A percentile compares a stretch with the other conserved stretches of the same genome.
These are phyloP conservation scores for Argyrosomus regius DNA, from an alignment of 2,797 vertebrate genomes.

Conservation along the genomic window DNA sequence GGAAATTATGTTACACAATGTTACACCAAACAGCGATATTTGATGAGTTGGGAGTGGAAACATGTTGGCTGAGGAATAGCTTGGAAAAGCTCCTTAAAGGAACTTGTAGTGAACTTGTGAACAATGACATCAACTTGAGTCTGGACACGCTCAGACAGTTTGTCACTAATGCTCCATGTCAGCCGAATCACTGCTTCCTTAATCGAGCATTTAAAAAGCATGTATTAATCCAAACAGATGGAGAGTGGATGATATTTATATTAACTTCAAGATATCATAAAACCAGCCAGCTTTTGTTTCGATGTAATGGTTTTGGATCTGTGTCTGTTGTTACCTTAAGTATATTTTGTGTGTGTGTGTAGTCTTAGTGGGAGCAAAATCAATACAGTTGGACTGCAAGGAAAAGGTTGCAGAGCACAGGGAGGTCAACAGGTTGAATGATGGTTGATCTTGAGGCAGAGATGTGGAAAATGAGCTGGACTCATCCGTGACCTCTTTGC, in stretches of 20 bases:
- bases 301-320: background rate
- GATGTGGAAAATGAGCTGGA: constrained; percentile 70
- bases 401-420: constrained; percentile 28
- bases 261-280: background rate
- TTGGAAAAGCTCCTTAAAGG: background rate
- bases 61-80: no score
- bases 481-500: constrained; percentile 40
- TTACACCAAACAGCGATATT: no score
- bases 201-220: constrained; percentile 16
- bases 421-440: constrained; percentile 49
- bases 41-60: no score
- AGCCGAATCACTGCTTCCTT: background rate
- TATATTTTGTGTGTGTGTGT: background rate
- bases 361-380: constrained; percentile 8
- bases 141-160: constrained; percentile 24
- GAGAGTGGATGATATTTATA: background rate
- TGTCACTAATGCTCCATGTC: constrained; percentile 11
- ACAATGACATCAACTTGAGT: background rate
- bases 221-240: constrained; percentile 29
- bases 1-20: constrained; percentile 9
- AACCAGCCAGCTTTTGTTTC: constrained; percentile 4
- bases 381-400: constrained; percentile 6
- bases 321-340: background rate
- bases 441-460: constrained; percentile 46
- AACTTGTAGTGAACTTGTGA: background rate